Percentiles rank a stretch among this genome's conserved stretches.
phyloP scores from a whole-genome alignment of 2,113 vertebrate species.

The Marmota flaviventris region DNA sequence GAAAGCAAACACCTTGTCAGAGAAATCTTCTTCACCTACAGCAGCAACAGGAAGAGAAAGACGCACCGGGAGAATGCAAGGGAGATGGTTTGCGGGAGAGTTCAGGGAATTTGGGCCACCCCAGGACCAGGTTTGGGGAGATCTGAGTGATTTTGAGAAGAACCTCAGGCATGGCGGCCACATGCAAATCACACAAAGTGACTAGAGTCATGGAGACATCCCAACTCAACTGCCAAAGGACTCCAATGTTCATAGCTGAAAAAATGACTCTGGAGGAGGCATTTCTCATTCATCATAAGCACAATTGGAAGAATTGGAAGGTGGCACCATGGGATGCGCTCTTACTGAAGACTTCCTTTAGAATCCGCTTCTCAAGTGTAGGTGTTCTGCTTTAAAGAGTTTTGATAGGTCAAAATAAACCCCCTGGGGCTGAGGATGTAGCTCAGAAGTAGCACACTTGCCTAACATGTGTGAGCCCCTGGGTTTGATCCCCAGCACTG shows the following conservation, averaged over 20 bases:
- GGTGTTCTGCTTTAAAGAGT: too few species aligned
- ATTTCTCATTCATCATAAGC: too few species aligned
- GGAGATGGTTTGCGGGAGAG: background rate
- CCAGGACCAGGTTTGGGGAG: background rate
- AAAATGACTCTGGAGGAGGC: too few species aligned
- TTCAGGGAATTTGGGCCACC: background rate
- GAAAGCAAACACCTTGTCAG: constrained; percentile 12
- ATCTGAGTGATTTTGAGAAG: background rate
- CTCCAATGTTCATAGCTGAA: too few species aligned
- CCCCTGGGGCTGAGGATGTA: background rate
- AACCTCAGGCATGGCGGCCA: background rate
- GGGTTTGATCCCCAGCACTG: background rate
- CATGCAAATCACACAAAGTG: background rate
- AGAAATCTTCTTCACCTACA: background rate
- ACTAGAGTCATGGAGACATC: background rate
- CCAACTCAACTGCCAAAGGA: background rate
- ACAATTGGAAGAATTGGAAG: too few species aligned
- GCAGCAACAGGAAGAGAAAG: background rate
- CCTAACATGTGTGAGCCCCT: too few species aligned
- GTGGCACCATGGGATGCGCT: too few species aligned
- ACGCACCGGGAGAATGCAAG: background rate
- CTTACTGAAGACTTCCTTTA: too few species aligned
- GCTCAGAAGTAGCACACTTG: background rate
- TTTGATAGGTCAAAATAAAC: background rate
- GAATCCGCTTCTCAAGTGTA: too few species aligned